Percentiles rank a stretch among this genome's conserved stretches.
phyloP scores from a whole-genome alignment of 2,113 vertebrate genomes.

The Myocastor coypus region DNA sequence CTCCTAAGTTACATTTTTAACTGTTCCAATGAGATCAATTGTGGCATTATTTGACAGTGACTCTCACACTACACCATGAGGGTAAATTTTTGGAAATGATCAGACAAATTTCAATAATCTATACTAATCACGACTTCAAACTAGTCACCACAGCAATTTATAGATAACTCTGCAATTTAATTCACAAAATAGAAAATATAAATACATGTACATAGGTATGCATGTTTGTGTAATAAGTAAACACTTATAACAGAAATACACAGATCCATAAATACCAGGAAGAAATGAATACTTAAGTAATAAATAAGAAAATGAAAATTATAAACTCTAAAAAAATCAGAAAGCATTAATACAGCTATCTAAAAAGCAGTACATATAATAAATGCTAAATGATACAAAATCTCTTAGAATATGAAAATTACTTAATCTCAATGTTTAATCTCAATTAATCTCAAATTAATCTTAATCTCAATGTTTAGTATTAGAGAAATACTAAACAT shows the following conservation, averaged over 20 bases:
- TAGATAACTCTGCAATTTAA: background rate
- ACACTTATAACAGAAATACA: background rate
- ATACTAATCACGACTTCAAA: background rate
- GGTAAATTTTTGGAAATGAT: background rate
- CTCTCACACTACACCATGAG: background rate
- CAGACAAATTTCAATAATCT: background rate
- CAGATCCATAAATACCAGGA: background rate
- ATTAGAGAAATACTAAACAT: constrained; percentile 11
- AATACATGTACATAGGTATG: background rate
- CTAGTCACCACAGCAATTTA: background rate
- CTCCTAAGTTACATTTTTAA: background rate
- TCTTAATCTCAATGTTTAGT: constrained; percentile 19
- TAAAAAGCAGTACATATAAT: constrained; percentile 33
- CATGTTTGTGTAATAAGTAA: background rate
- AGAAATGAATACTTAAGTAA: background rate
- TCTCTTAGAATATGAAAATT: constrained; percentile 27
- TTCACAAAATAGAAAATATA: constrained; percentile 30
- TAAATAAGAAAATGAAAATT: constrained; percentile 34
- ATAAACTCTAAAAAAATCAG: background rate
- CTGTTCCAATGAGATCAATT: background rate
- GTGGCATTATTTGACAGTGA: background rate
- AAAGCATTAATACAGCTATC: background rate
- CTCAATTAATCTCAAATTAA: too few species aligned
- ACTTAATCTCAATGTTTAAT: too few species aligned
- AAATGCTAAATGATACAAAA: constrained; percentile 1